These are phyloP conservation scores for Trisateles emortualis DNA, from an alignment of 2,888 invertebrate genomes.

Conservation along the genomic window DNA sequence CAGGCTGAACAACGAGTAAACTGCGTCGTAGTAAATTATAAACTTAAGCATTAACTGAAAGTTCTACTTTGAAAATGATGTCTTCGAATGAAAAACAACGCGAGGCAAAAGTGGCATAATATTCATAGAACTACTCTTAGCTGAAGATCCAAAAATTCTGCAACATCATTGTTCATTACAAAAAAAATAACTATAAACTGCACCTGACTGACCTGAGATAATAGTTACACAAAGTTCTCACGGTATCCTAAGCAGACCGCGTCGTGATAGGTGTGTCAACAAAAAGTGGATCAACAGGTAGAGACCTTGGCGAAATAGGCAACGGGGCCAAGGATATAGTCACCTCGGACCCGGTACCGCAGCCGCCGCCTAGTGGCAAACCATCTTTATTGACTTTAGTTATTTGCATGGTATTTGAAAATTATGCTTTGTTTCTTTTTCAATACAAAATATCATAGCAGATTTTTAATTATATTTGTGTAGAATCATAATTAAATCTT, in stretches of 20 bases:
- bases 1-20: not conserved
- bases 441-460: no score
- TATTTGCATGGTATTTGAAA: slow-evolving; percentile 6
- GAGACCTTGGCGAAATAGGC: slow-evolving; percentile 59
- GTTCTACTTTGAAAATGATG: not conserved
- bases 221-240: slow-evolving; percentile 29
- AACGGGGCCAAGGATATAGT: slow-evolving; percentile 64
- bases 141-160: not conserved
- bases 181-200: slow-evolving; percentile 1
- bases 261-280: slow-evolving; percentile 53
- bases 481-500: no score
- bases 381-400: slow-evolving; percentile 11
- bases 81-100: not conserved
- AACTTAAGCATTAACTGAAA: slow-evolving; percentile 12
- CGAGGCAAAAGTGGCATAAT: not conserved
- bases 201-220: slow-evolving; percentile 1
- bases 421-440: not conserved
- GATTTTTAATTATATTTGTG: no score
- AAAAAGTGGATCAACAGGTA: slow-evolving; percentile 66
- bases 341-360: slow-evolving; percentile 35
- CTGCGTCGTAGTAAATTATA: slow-evolving; percentile 5
- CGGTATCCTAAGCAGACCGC: slow-evolving; percentile 37
- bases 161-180: not conserved
- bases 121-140: not conserved
- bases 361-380: slow-evolving; percentile 24